phyloP scores from a whole-genome alignment of 2,797 vertebrate genomes.

The Sebastes goodei region DNA sequence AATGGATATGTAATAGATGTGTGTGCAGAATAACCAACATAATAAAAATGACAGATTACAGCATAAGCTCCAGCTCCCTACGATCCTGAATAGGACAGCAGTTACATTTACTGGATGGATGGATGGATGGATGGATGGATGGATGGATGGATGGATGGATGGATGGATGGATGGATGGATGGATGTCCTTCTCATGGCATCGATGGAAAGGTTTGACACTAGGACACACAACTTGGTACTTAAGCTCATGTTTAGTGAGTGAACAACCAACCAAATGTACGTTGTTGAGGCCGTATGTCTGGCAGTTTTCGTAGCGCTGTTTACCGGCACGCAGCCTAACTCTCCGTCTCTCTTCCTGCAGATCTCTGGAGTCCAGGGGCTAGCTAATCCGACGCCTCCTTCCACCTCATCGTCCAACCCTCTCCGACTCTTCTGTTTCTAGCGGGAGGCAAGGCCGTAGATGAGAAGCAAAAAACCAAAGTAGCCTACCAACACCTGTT shows the following conservation, averaged over 20 bases:
- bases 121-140: background rate
- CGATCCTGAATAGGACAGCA: background rate
- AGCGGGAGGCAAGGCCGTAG: constrained; percentile 58
- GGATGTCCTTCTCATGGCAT: background rate
- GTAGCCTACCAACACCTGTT: constrained; percentile 68
- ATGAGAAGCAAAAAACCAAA: constrained; percentile 63
- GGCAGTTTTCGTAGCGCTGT: background rate
- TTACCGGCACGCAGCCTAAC: background rate
- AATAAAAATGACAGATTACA: background rate
- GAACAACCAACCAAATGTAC: too few relatives aligned
- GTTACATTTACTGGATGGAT: background rate
- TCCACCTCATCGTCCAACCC: constrained; percentile 44
- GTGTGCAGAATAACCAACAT: background rate
- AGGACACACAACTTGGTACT: too few relatives aligned
- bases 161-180: background rate
- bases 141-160: background rate
- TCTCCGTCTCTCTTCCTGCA: constrained; percentile 49
- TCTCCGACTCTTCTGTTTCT: constrained; percentile 52
- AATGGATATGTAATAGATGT: background rate
- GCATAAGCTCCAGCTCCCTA: background rate
- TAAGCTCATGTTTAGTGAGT: too few relatives aligned
- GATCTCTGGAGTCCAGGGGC: constrained; percentile 91
- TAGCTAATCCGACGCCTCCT: constrained; percentile 58
- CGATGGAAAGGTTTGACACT: background rate
- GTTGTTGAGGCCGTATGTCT: background rate